A percentile compares a stretch with the other conserved stretches of the same genome.
These are phyloP conservation scores for Cantharis nigra DNA, from an alignment of 2,888 invertebrate genomes.

Conservation along the genomic window DNA sequence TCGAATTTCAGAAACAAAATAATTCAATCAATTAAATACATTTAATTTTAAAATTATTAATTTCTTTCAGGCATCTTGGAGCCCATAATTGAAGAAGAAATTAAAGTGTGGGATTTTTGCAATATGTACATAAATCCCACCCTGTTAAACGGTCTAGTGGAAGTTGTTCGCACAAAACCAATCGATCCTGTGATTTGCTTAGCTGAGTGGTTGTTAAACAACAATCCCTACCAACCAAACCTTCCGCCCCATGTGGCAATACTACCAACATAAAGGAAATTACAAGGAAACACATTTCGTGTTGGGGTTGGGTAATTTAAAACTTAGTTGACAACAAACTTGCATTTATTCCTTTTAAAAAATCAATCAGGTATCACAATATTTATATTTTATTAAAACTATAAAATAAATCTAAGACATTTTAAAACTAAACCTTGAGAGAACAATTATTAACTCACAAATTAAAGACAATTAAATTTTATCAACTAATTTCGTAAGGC, in stretches of 20 bases:
- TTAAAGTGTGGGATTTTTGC: conserved; percentile 70
- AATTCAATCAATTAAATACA: no score
- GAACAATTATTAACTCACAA: neutral
- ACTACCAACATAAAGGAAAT: conserved; percentile 44
- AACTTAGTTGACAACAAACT: neutral
- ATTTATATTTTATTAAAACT: neutral
- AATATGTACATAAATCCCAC: conserved; percentile 68
- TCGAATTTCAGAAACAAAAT: no score
- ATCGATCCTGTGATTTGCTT: conserved; percentile 78
- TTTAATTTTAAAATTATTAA: neutral
- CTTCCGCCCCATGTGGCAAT: conserved; percentile 48
- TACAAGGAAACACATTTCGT: neutral
- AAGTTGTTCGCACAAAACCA: conserved; percentile 73
- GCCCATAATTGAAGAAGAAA: conserved; percentile 66
- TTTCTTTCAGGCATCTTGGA: conserved; percentile 75
- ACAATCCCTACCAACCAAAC: conserved; percentile 76
- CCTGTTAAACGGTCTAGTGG: conserved; percentile 64
- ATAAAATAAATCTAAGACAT: neutral
- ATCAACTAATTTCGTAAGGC: neutral
- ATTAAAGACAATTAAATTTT: neutral
- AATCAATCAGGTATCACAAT: neutral
- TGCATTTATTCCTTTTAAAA: neutral
- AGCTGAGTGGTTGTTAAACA: conserved; percentile 73
- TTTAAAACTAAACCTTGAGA: neutral
- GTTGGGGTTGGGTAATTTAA: neutral